phyloP scores from a whole-genome alignment of 2,797 vertebrate genomes.

The Leptatherina wallacei region DNA sequence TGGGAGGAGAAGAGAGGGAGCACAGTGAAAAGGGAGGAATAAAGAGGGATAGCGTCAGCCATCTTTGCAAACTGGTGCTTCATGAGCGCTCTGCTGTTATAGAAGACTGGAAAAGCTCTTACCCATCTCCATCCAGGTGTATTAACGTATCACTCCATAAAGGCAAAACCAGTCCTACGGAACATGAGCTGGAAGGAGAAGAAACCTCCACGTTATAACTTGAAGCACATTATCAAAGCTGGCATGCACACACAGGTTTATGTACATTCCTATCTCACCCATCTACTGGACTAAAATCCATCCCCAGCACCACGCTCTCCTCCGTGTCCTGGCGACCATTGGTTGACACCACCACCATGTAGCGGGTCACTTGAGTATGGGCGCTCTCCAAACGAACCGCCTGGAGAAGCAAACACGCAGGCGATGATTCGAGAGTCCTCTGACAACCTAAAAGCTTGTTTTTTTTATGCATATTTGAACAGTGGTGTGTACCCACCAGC shows the following conservation, averaged over 20 bases:
- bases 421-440: not conserved
- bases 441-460: not conserved
- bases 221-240: not conserved
- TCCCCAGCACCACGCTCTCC: slow-evolving; percentile 96
- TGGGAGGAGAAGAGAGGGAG: slow-evolving; percentile 58
- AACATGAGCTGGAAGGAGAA: slow-evolving; percentile 86
- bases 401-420: slow-evolving; percentile 66
- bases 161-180: slow-evolving; percentile 94
- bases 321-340: slow-evolving; percentile 97
- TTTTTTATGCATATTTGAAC: not conserved
- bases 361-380: slow-evolving; percentile 90
- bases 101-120: slow-evolving; percentile 59
- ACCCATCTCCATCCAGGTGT: slow-evolving; percentile 99
- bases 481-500: slow-evolving; percentile 83
- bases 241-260: not conserved
- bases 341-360: slow-evolving; percentile 98
- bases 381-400: slow-evolving; percentile 95
- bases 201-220: not conserved
- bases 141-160: slow-evolving; percentile 98
- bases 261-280: slow-evolving; percentile 77
- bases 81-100: not conserved
- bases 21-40: not conserved
- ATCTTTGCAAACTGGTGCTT: not conserved
- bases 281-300: slow-evolving; percentile 95
- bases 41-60: not conserved